phyloP scores from a whole-genome alignment of 2,888 invertebrate genomes.

The Eupithecia insigniata region DNA sequence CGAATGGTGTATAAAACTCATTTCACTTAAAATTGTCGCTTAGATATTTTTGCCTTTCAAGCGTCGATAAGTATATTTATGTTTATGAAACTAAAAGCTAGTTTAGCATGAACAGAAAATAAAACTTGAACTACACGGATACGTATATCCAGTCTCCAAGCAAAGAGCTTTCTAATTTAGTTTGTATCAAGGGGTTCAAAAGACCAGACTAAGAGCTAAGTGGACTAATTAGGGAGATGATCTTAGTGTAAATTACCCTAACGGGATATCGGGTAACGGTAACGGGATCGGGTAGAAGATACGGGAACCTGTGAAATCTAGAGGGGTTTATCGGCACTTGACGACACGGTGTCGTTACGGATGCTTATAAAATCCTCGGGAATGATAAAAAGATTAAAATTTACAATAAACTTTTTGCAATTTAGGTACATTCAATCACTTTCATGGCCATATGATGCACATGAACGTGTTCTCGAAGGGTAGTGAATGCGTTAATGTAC shows the following conservation, averaged over 20 bases:
- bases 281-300: background rate
- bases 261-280: conserved; percentile 63
- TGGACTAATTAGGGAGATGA: conserved; percentile 81
- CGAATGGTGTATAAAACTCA: too few species aligned
- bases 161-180: conserved; percentile 24
- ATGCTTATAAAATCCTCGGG: background rate
- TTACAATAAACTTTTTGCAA: too few species aligned
- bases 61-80: too few species aligned
- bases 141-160: background rate
- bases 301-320: background rate
- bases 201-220: conserved; percentile 56
- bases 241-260: conserved; percentile 76
- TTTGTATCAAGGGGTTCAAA: conserved; percentile 28
- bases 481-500: too few species aligned
- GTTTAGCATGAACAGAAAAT: background rate
- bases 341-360: background rate
- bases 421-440: too few species aligned
- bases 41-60: too few species aligned
- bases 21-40: too few species aligned
- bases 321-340: background rate
- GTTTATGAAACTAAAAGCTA: too few species aligned
- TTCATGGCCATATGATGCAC: too few species aligned
- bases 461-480: too few species aligned
- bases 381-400: background rate
- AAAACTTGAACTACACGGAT: background rate